These are phyloP conservation scores for Hylaeus volcanicus DNA, from an alignment of 1,140 invertebrate species.

Conservation along the genomic window DNA sequence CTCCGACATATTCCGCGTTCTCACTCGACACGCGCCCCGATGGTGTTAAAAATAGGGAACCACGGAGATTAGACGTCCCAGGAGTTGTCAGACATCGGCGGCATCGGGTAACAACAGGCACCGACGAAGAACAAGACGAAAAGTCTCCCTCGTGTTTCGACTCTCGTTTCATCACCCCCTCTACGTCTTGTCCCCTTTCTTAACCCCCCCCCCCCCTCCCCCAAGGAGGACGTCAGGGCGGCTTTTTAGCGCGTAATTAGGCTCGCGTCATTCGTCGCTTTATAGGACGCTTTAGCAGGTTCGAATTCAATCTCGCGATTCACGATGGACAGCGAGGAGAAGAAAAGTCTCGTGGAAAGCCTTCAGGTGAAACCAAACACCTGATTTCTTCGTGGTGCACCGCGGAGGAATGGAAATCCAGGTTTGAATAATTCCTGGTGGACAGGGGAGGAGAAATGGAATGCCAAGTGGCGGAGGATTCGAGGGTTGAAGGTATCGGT, in stretches of 20 bases:
- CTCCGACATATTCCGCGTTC: conserved; percentile 3
- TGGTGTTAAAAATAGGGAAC: conserved; percentile 59
- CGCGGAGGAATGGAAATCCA: no score
- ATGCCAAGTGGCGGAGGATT: background rate
- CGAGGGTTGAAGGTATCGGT: background rate
- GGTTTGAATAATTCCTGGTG: no score
- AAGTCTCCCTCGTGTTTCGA: background rate
- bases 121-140: conserved; percentile 34
- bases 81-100: conserved; percentile 50
- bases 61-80: conserved; percentile 45
- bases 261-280: conserved; percentile 51
- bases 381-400: background rate
- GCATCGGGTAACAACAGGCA: conserved; percentile 48
- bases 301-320: conserved; percentile 62
- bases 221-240: background rate
- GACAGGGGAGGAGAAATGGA: no score
- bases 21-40: conserved; percentile 40
- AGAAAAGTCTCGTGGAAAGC: background rate
- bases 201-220: background rate
- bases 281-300: conserved; percentile 8
- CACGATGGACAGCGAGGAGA: background rate
- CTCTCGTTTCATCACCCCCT: background rate
- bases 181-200: no score
- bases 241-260: conserved; percentile 52
- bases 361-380: conserved; percentile 10